Base-by-base conservation (phyloP, 2,113 vertebrate genomes). In the Eonycteris spelaea region DNA sequence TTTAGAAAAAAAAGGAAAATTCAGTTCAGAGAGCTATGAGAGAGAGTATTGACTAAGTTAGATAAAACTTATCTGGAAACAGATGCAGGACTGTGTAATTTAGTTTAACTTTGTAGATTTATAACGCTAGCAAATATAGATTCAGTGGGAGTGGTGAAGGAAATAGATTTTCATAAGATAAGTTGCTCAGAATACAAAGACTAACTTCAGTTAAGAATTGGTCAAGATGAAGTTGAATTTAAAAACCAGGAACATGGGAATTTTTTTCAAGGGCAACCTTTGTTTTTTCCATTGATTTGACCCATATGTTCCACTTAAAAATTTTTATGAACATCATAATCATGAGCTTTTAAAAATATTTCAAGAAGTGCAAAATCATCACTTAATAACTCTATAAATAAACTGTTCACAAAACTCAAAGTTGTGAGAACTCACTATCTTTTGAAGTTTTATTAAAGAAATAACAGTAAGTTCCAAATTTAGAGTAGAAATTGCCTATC, bases 111-210 rank as follows among this genome's bases (percentile, higher is more conserved):
- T 67, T 95, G 43, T 86, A 78, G 85, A 92, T 89, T 74, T 77
- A 75, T 97, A 77, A 93, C 96, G 85, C 83, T 96, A 93, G 95
- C 91, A 97, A 97, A 98, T 97, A 96, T 97, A 84, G 96, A 78
- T 95, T 95, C 83, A 97, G 30, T 93, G 83, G 97, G 97, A 94
- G 97, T 93, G 95, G 94, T 91, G 65, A 95, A 95, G 95, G 96
- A 97, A 98, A 45, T 96, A 79, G 89, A 63, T 94, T 94, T 85
- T 95, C 40, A 70, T 55, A 73, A 90, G 55, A 88, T 95, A 93
- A 96, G 65, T 63, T 86, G n/a, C 43, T 92, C 33, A 74, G 90
- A 93, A 88, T 86, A 68, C 63, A 95, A 75, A 96, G 79, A 75
- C 30, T 51, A 84, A 74, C 26, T 88, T 75, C 82, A 94, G 38